Evolutionary conservation across 2,888 invertebrate species (phyloP).

Genomic region (Hypomecis atomaria): DNA sequence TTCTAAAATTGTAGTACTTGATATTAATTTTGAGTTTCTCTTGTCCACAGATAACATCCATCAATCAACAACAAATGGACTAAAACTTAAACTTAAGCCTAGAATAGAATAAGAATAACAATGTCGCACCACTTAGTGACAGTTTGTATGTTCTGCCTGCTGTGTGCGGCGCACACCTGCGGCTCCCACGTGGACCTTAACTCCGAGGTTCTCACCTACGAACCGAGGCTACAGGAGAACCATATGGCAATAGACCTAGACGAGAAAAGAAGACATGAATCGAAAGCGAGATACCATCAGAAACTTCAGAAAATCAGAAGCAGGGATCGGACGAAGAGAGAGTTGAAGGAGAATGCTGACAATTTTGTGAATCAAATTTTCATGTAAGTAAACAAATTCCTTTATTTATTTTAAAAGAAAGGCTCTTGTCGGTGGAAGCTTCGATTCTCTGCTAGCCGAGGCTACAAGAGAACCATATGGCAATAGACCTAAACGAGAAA

Average conservation of each 20-base stretch:
- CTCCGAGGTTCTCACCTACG: conserved; percentile 54
- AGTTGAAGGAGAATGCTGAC: conserved; percentile 74
- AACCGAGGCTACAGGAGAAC: conserved; percentile 51
- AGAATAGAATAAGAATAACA: conserved; percentile 51
- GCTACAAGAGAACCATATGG: conserved; percentile 37
- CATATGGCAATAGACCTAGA: conserved; percentile 51
- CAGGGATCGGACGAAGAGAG: conserved; percentile 57
- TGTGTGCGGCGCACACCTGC: conserved; percentile 92
- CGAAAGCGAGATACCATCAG: conserved; percentile 59
- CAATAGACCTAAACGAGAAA: conserved; percentile 57
- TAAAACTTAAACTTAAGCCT: conserved; percentile 52
- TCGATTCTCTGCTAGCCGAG: too few relatives aligned
- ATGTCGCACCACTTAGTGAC: conserved; percentile 87
- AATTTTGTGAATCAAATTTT: conserved; percentile 88
- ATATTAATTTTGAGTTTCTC: conserved; percentile 15
- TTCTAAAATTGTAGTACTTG: too few relatives aligned
- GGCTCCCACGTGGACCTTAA: conserved; percentile 87
- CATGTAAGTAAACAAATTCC: conserved; percentile 39
- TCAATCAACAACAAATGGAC: conserved; percentile 47
- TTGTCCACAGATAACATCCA: conserved; percentile 55
- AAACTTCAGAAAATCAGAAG: conserved; percentile 62
- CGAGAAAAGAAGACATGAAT: conserved; percentile 55
- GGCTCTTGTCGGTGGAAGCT: too few relatives aligned
- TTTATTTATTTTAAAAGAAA: neutral
- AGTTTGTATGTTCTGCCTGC: conserved; percentile 92